Conservation (phyloP, 2,113 vertebrate species). For the Paradoxurus hermaphroditus region DNA sequence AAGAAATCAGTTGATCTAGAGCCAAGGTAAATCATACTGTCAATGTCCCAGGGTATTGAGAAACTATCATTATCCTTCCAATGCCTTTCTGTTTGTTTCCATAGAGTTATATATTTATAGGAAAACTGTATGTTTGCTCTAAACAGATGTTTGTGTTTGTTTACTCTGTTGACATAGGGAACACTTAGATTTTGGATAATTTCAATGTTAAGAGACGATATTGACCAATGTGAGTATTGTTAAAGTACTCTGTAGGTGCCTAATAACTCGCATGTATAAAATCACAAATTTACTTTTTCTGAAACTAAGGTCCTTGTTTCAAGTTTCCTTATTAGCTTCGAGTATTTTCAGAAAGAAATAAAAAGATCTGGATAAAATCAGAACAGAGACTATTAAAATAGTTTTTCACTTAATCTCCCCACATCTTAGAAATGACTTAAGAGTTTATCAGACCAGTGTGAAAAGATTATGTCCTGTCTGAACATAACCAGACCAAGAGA, state of each 20-base stretch:
- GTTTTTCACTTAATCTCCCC: constrained; percentile 43
- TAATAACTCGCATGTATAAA: neutral
- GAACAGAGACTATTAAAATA: constrained; percentile 3
- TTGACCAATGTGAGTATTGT: neutral
- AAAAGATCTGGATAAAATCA: constrained; percentile 15
- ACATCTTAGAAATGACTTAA: neutral
- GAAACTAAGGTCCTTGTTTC: neutral
- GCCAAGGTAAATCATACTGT: neutral
- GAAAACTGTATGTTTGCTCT: constrained; percentile 4
- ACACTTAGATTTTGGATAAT: constrained; percentile 11
- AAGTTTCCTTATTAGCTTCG: neutral
- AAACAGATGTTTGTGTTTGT: constrained; percentile 20
- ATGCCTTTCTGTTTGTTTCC: neutral
- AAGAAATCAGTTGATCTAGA: neutral
- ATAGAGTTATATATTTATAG: neutral
- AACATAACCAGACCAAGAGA: constrained; percentile 23
- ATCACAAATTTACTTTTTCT: constrained; percentile 4
- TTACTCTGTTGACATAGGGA: constrained; percentile 37
- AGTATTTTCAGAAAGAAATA: constrained; percentile 30
- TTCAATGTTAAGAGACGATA: neutral
- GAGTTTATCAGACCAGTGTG: neutral
- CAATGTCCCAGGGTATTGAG: neutral
- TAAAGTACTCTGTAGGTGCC: neutral
- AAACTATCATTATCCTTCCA: neutral
- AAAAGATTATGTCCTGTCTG: constrained; percentile 37